Base-by-base conservation (phyloP, 2,888 invertebrate genomes). In the Nycteola revayana region DNA sequence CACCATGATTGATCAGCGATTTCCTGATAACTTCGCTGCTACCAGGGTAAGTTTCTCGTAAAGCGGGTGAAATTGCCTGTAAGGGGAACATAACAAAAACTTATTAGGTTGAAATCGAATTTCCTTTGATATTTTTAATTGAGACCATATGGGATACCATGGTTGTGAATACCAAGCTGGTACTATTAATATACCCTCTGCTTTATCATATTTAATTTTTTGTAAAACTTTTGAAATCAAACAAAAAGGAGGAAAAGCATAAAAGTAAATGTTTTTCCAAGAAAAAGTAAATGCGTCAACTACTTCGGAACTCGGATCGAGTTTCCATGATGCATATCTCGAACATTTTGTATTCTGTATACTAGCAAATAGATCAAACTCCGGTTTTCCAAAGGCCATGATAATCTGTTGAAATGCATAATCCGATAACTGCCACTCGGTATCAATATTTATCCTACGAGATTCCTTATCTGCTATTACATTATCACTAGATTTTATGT, bases 161-260 rank as follows among this genome's bases (percentile, higher is more conserved):
- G 56, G 49, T 25, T 60, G 53, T 1, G 46, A 26, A 3, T 43
- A 43, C 57, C 55, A 55, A n/a, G 14, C 21, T 1, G 52, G 49
- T 7, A 49, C 28, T 1, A 55, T 45, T n/a, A 59, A 3, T 9
- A 58, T 56, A 2, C 53, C 53, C 11, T 18, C 7, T 14, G 25
- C 25, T 9, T 25, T 7, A 5, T 25, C 21, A 9, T 4, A 10
- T 3, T 7, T 22, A 3, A 30, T 36, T 1, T 30, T 26, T n/a
- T 22, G 7, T 8, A 30, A 7, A 4, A 29, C 14, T 22, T 22
- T 17, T n/a, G 8, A 3, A 1, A 30, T 36, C 9, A 30, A 3
- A 5, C 14, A 20, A 8, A 32, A 21, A 0, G 50, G 50, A 7
- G 26, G 17, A 26, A 36, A 26, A 2, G 30, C 35, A 14, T 30